Conservation (phyloP, 2,113 vertebrate species). For the Galeopterus variegatus region DNA sequence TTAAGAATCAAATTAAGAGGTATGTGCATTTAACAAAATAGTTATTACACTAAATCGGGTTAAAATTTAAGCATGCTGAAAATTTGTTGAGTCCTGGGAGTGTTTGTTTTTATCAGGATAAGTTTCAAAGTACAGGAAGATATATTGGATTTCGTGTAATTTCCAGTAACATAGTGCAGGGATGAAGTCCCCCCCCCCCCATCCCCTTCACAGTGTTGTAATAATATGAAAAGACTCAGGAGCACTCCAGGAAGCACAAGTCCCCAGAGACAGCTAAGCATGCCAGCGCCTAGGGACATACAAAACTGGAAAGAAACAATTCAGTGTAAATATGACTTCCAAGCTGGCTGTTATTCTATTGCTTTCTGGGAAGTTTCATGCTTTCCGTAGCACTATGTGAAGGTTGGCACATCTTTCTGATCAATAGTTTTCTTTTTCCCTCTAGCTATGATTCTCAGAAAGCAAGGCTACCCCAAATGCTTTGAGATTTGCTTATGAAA, state of each 20-base stretch:
- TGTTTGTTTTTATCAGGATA: conserved; percentile 69
- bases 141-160: conserved; percentile 68
- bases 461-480: background rate
- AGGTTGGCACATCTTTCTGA: conserved; percentile 84
- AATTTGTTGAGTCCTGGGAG: background rate
- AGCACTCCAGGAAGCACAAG: conserved; percentile 25
- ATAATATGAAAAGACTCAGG: conserved; percentile 20
- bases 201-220: conserved; percentile 53
- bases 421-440: background rate
- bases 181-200: fast-evolving
- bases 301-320: background rate
- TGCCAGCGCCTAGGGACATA: background rate
- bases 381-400: conserved; percentile 72
- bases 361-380: conserved; percentile 79
- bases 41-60: background rate
- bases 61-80: conserved; percentile 34
- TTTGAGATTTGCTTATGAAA: background rate
- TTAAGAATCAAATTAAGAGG: background rate
- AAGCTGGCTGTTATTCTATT: background rate
- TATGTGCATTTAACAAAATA: background rate
- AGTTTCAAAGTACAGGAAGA: conserved; percentile 52
- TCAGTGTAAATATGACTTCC: conserved; percentile 51
- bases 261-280: background rate
- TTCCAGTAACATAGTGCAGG: conserved; percentile 77
- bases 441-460: background rate